Conservation (phyloP, 2,888 invertebrate species). For the Machimus atricapillus region DNA sequence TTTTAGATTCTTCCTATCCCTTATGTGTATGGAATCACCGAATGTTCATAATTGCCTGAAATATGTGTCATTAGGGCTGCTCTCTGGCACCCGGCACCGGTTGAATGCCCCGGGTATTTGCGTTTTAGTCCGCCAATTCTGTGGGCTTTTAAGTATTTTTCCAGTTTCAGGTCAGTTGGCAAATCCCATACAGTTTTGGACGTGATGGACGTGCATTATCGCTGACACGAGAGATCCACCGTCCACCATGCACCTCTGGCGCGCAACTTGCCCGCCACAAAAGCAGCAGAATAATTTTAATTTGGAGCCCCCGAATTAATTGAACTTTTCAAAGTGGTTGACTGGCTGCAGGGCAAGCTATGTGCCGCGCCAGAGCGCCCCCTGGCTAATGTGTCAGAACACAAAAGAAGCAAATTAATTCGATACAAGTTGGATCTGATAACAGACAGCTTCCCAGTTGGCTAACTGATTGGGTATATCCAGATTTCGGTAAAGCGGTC, state of each 20-base stretch:
- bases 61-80: constrained; percentile 44
- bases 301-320: constrained; percentile 28
- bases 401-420: constrained; percentile 40
- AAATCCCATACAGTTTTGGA: constrained; percentile 14
- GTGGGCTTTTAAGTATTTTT: constrained; percentile 21
- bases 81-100: constrained; percentile 3
- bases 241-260: background rate
- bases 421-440: constrained; percentile 33
- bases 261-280: background rate
- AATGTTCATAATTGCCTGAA: constrained; percentile 46
- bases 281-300: constrained; percentile 37
- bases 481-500: constrained; percentile 22
- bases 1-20: background rate
- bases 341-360: constrained; percentile 28
- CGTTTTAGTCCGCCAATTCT: background rate
- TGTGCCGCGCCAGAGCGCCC: constrained; percentile 1
- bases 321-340: constrained; percentile 40
- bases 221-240: background rate
- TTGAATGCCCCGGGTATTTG: background rate
- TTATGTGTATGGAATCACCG: constrained; percentile 37
- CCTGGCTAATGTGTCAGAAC: constrained; percentile 40
- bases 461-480: constrained; percentile 38
- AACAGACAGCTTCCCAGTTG: constrained; percentile 36
- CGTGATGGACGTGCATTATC: constrained; percentile 36
- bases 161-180: constrained; percentile 23